Percentiles rank a stretch among this genome's conserved stretches.
These are phyloP conservation scores for Nomia melanderi DNA, from an alignment of 1,140 invertebrate species.

Conservation along the genomic window DNA sequence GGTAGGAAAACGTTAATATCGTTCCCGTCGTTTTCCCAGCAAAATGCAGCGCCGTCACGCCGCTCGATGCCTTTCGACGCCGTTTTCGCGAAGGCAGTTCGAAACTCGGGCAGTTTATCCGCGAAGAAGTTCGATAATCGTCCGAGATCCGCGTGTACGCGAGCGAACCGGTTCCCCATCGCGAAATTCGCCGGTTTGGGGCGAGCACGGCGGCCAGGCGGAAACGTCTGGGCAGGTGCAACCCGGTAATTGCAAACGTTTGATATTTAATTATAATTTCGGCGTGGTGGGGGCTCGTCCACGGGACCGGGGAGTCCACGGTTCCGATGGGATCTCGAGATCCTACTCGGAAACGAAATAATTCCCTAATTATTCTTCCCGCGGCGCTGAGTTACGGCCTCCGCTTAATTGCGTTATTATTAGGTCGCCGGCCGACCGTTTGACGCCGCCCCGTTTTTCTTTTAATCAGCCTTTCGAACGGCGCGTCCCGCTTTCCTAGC, in stretches of 20 bases:
- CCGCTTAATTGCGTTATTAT: constrained; percentile 76
- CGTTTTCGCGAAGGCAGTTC: too few relatives aligned
- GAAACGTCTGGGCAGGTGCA: constrained; percentile 69
- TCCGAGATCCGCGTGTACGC: too few relatives aligned
- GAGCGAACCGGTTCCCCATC: constrained; percentile 29
- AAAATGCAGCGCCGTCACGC: too few relatives aligned
- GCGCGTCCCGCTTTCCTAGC: neutral
- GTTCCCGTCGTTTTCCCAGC: too few relatives aligned
- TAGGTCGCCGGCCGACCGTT: constrained; percentile 46
- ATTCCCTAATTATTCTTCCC: constrained; percentile 75
- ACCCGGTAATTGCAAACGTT: constrained; percentile 75
- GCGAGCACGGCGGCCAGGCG: constrained; percentile 18
- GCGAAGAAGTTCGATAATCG: too few relatives aligned
- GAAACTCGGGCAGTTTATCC: too few relatives aligned
- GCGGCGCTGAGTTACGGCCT: constrained; percentile 62
- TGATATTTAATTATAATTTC: constrained; percentile 79
- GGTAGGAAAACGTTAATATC: too few relatives aligned
- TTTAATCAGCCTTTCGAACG: neutral
- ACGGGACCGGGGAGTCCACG: constrained; percentile 46
- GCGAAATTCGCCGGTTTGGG: constrained; percentile 51
- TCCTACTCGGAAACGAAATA: constrained; percentile 70
- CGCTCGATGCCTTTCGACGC: too few relatives aligned
- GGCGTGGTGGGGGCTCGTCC: constrained; percentile 40
- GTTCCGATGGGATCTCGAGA: constrained; percentile 67
- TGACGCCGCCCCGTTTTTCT: neutral